Evolutionary conservation across 2,888 invertebrate genomes (phyloP), one percentile per base, ranked within the genome.

Genomic region (Drosophila affinis): DNA sequence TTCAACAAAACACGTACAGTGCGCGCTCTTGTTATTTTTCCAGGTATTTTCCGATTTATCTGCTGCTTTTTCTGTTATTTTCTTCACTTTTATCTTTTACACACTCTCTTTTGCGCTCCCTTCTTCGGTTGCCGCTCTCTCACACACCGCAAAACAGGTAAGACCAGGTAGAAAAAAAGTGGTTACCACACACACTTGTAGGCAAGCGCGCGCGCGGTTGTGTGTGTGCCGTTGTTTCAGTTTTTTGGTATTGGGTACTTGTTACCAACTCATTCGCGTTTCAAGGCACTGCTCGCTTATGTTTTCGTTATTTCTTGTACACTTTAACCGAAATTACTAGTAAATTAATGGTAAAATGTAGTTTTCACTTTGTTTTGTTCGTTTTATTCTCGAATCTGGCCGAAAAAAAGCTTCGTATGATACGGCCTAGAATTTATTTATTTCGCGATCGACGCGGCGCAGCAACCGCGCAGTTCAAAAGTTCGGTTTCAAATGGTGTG

Each of bases 131-230:
- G 39, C 44, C 49, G 65, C 60, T 45, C 73, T 67, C 76, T 75
- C 76, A 72, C 70, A 63, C 61, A 68, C 29, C 34, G 73, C 70
- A 39, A 90, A 90, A 89, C 90, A 89, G 90, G 90, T 90, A 90
- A 89, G 73, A 86, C 89, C 89, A 90, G 89, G 89, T 90, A 89
- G 47, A 57, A 77, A 80, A 90, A 90, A 89, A 90, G 89, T 89
- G 82, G 90, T 87, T 88, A 79, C 39, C 76, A 78, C 77, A 64
- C 76, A 73, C 67, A 76, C 76, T 57, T 68, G 72, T 75, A 81
- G 71, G 49, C 70, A 75, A 76, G 76, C 65, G 68, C 68, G 73
- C 62, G 67, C 62, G 73, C 62, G 67, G 58, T 46, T 51, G 62
- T 45, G 32, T 14, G 39, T 39, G 39, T 29, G 44, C 32, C 49